Percentiles rank a stretch among this genome's conserved stretches.
phyloP scores from a whole-genome alignment of 2,797 vertebrate genomes.

The Enteromius unitaeniatus region DNA sequence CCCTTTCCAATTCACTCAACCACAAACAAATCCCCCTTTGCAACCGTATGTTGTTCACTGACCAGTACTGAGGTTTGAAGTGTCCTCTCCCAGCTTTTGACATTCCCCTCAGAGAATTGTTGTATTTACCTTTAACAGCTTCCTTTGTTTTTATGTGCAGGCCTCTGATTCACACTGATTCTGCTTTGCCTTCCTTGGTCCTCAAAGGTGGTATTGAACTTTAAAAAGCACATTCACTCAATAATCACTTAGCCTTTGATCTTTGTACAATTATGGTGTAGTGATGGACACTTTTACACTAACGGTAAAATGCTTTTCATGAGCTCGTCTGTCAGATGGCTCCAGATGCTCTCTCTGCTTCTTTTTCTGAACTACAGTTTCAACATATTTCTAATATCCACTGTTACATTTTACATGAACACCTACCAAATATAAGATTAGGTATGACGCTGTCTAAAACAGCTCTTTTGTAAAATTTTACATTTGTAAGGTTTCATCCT shows the following conservation, averaged over 20 bases:
- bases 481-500: not conserved
- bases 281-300: slow-evolving; percentile 7
- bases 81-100: not conserved
- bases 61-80: not conserved
- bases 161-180: slow-evolving; percentile 19
- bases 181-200: slow-evolving; percentile 54
- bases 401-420: not conserved
- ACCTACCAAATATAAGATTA: not conserved
- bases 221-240: slow-evolving; percentile 42
- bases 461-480: not conserved
- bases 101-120: slow-evolving; percentile 16
- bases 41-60: slow-evolving; percentile 18
- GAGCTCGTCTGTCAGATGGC: not conserved
- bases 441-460: not conserved
- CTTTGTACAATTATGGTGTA: slow-evolving; percentile 58
- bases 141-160: slow-evolving; percentile 24
- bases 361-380: not conserved
- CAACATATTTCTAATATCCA: not conserved
- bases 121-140: slow-evolving; percentile 15
- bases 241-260: slow-evolving; percentile 56
- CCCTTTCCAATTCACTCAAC: not conserved
- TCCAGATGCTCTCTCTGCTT: not conserved
- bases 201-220: slow-evolving; percentile 52
- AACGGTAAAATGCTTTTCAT: not conserved
- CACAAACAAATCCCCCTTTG: not conserved